These are phyloP conservation scores for Drosophila mojavensis DNA, from an alignment of 1,140 invertebrate genomes.

Conservation along the genomic window DNA sequence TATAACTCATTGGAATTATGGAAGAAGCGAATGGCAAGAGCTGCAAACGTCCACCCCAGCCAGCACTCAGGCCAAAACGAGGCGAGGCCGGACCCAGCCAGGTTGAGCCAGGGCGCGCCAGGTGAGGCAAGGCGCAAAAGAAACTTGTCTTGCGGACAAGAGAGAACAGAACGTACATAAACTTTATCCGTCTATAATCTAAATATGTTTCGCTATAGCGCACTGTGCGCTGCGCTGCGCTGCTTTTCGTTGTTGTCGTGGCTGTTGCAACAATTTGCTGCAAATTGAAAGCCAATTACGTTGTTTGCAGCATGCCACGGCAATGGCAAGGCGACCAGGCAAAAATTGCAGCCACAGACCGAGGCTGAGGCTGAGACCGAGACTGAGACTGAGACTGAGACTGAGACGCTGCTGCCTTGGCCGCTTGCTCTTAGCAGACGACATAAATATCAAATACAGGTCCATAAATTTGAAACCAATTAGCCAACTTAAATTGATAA, in stretches of 20 bases:
- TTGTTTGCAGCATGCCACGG: slow-evolving; percentile 80
- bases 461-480: slow-evolving; percentile 84
- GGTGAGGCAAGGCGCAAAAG: background rate
- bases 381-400: background rate
- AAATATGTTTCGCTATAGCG: slow-evolving; percentile 68
- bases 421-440: slow-evolving; percentile 57
- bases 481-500: slow-evolving; percentile 84
- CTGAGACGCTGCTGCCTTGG: slow-evolving; percentile 1
- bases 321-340: slow-evolving; percentile 36
- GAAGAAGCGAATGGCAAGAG: slow-evolving; percentile 28
- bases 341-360: slow-evolving; percentile 29
- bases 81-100: background rate
- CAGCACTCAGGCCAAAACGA: background rate
- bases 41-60: slow-evolving; percentile 29
- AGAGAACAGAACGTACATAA: slow-evolving; percentile 75
- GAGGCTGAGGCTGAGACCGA: slow-evolving; percentile 10
- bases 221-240: slow-evolving; percentile 28
- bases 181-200: slow-evolving; percentile 83
- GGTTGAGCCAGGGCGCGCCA: background rate
- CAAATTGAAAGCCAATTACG: slow-evolving; percentile 83
- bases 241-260: slow-evolving; percentile 65
- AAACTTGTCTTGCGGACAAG: slow-evolving; percentile 24
- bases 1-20: slow-evolving; percentile 80
- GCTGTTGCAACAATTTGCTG: slow-evolving; percentile 82
- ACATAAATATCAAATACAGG: slow-evolving; percentile 84